Percentiles rank a stretch among this genome's conserved stretches.
Conservation (phyloP, 2,113 vertebrate genomes). For the Megaceryle torquata region DNA sequence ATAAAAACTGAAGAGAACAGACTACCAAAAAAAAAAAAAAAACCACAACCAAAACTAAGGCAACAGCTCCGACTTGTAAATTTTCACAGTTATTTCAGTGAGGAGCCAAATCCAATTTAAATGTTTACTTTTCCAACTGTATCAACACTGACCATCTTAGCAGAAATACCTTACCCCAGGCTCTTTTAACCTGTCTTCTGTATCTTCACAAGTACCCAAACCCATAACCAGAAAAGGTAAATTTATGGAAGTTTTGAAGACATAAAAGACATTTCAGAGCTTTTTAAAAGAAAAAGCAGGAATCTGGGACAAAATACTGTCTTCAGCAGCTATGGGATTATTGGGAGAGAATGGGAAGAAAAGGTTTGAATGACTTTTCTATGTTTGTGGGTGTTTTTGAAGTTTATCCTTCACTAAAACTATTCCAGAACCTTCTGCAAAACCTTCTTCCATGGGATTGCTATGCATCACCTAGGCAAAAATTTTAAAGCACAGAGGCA, state of each 20-base stretch:
- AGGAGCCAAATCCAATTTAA: slow-evolving; percentile 24
- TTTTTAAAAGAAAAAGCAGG: neutral
- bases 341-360: neutral
- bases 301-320: neutral
- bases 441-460: neutral
- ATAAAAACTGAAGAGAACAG: neutral
- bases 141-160: neutral
- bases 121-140: neutral
- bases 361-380: neutral
- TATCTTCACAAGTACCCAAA: neutral
- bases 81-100: neutral
- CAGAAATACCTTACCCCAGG: neutral
- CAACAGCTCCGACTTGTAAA: neutral
- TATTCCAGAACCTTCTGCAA: neutral
- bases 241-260: neutral
- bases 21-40: neutral
- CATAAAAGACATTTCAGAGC: neutral
- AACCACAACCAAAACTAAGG: neutral
- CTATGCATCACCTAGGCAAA: neutral
- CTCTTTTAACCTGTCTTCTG: neutral
- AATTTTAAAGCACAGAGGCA: neutral
- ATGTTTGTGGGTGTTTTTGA: neutral
- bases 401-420: neutral
- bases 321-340: neutral
- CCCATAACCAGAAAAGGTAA: neutral